phyloP scores from a whole-genome alignment of 2,113 vertebrate species.

The Stercorarius parasiticus region DNA sequence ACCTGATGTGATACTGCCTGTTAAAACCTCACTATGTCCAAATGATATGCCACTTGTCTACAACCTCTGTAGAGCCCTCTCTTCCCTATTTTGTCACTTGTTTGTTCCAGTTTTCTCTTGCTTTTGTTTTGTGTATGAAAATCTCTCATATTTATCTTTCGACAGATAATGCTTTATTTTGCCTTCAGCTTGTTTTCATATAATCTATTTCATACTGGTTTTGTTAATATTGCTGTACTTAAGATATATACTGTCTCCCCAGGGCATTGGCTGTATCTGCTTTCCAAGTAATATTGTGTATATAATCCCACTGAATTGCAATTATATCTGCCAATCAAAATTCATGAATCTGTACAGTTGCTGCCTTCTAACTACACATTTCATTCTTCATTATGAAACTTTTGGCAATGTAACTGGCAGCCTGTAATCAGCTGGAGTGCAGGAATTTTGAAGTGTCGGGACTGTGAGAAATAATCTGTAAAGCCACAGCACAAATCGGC shows the following conservation, averaged over 20 bases:
- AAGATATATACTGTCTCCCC: neutral
- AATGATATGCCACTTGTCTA: neutral
- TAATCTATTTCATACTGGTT: neutral
- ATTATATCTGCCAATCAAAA: slow-evolving; percentile 24
- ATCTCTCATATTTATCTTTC: slow-evolving; percentile 5
- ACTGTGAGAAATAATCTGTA: neutral
- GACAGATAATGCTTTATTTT: slow-evolving; percentile 21
- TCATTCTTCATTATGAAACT: slow-evolving; percentile 13
- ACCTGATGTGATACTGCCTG: neutral
- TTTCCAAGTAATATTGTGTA: neutral
- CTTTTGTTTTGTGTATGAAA: neutral
- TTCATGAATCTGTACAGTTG: neutral
- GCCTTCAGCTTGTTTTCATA: slow-evolving; percentile 29
- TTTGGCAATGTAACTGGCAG: neutral
- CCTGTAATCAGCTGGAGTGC: neutral
- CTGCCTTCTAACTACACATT: slow-evolving; percentile 13
- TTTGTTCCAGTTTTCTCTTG: neutral
- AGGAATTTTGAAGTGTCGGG: neutral
- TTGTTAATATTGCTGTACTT: slow-evolving; percentile 26
- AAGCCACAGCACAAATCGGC: neutral
- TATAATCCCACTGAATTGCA: slow-evolving; percentile 21
- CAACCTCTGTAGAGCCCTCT: neutral
- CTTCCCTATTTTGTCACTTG: neutral
- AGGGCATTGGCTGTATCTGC: neutral
- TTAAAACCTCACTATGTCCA: neutral